Conservation (phyloP, 2,797 vertebrate species). For the Eulemur mongoz region DNA sequence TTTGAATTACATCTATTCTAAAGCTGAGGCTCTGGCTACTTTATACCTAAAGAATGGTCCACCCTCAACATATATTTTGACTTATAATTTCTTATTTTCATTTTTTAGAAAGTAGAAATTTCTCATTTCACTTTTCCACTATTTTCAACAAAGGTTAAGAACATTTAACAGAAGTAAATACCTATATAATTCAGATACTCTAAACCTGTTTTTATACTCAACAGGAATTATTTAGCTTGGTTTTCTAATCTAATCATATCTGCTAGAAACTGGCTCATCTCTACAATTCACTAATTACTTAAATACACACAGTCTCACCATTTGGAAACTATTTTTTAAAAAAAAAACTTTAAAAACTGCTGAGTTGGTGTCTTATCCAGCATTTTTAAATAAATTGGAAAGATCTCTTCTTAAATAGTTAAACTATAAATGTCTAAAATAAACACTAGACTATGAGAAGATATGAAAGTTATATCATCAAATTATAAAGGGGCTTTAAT, state of each 20-base stretch:
- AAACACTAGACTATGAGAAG: conserved; percentile 19
- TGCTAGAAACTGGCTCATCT: background rate
- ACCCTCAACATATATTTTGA: background rate
- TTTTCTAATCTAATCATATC: background rate
- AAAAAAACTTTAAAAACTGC: background rate
- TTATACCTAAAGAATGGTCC: background rate
- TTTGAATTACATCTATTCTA: background rate
- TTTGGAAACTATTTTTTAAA: background rate
- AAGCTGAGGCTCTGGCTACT: background rate
- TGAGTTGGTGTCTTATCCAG: background rate
- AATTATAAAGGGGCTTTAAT: background rate
- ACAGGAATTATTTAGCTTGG: background rate
- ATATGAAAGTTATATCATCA: background rate
- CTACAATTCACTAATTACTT: background rate
- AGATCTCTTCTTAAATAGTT: background rate
- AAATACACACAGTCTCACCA: background rate
- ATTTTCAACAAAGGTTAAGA: conserved; percentile 35
- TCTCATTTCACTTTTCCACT: background rate
- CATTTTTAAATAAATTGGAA: background rate
- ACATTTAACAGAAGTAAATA: conserved; percentile 2
- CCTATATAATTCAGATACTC: background rate
- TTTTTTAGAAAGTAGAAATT: background rate
- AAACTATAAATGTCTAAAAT: conserved; percentile 17
- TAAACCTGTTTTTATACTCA: background rate
- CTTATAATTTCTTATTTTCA: background rate